Evolutionary conservation across 2,113 vertebrate species (phyloP), one percentile per base, ranked within the genome.

Genomic region (Chitala chitala): DNA sequence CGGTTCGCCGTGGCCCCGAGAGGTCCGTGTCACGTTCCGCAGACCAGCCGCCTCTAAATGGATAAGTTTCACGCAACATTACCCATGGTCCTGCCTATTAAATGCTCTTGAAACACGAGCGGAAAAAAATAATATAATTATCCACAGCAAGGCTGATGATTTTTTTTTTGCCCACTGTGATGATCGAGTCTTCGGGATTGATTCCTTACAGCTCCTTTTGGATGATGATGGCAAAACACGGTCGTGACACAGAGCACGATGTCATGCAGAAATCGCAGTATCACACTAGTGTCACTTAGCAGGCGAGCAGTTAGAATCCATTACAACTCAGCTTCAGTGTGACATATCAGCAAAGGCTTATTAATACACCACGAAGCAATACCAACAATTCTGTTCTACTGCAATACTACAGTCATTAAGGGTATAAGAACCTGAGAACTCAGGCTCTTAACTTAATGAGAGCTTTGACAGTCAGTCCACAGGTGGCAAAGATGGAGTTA

Each of bases 51-150:
- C 82, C 78, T 68, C 63, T 82, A 44, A 72, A 82, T 75, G 72
- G 6, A 51, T 76, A 75, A 53, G 64, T 66, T 85, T 82, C 74
- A 76, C 74, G 77, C 77, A 76, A 82, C 75, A 75, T 81, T 78
- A 69, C 65, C 76, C 72, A 51, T 72, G 59, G 66, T 4, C 59
- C 75, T 66, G 76, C 72, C 75, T 82, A 82, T 78, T 81, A 83
- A 84, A 81, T 56, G 79, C 77, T 74, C 38, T 20, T 31, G 72
- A 74, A 81, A 81, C 79, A 76, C 64, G 73, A 78, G 80, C 74
- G 75, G 58, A 65, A 15, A 51, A 78, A 77, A 80, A 77, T 61
- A 79, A 78, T 54, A 53, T 53, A 2, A 73, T 51, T 42, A 76
- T 71, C 61, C 78, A 72, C 54, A 0, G 46, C 63, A n/a, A 58